phyloP scores from a whole-genome alignment of 2,113 vertebrate genomes.

The Varanus komodoensis region DNA sequence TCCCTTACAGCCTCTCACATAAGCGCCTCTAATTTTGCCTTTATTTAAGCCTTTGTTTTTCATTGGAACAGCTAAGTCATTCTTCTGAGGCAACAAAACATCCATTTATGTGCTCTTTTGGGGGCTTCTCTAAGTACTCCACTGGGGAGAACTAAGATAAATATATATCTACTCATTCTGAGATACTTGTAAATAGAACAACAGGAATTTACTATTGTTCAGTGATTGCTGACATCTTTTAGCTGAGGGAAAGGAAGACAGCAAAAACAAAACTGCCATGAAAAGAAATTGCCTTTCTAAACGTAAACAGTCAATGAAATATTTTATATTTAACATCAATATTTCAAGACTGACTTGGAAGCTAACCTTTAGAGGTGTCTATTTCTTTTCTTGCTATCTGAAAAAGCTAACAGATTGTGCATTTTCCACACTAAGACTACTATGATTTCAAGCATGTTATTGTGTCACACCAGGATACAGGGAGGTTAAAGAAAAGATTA shows the following conservation, averaged over 20 bases:
- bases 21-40: slow-evolving; percentile 53
- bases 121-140: slow-evolving; percentile 35
- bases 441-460: slow-evolving; percentile 39
- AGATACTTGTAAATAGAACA: slow-evolving; percentile 65
- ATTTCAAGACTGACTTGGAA: slow-evolving; percentile 16
- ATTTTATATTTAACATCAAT: neutral
- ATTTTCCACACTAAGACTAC: neutral
- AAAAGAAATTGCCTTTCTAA: neutral
- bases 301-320: neutral
- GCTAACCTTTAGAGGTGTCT: neutral
- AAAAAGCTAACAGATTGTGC: neutral
- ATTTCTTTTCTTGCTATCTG: neutral
- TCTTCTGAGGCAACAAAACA: slow-evolving; percentile 62
- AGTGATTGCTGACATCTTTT: slow-evolving; percentile 55
- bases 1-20: neutral
- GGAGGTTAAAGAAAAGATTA: slow-evolving; percentile 37
- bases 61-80: slow-evolving; percentile 47
- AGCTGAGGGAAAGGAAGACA: slow-evolving; percentile 51
- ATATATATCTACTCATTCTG: slow-evolving; percentile 49
- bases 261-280: neutral
- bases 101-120: slow-evolving; percentile 51
- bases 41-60: slow-evolving; percentile 59
- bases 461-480: slow-evolving; percentile 23
- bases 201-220: slow-evolving; percentile 70
- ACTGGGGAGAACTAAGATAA: slow-evolving; percentile 49